Percentiles rank a stretch among this genome's conserved stretches.
Evolutionary conservation across 2,888 invertebrate species (phyloP).

Genomic region (Seira ritae): DNA sequence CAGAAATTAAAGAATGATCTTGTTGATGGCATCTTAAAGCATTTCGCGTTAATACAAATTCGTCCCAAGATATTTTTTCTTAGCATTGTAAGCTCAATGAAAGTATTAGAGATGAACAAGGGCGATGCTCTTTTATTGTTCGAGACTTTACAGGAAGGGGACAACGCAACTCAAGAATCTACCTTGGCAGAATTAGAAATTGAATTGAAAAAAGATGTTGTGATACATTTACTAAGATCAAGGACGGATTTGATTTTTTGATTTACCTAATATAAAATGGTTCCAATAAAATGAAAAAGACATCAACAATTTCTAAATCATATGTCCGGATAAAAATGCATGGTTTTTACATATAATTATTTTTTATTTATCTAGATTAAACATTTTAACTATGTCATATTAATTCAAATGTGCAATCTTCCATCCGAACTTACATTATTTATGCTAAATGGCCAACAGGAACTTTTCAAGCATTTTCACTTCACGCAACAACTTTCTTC

Average conservation of each 20-base stretch:
- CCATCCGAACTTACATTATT: too few species aligned
- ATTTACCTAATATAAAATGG: neutral
- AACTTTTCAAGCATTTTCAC: too few species aligned
- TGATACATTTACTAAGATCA: constrained; percentile 33
- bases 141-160: constrained; percentile 63
- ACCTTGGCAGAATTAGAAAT: constrained; percentile 66
- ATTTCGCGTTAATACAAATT: constrained; percentile 59
- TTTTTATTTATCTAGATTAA: too few species aligned
- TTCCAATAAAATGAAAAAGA: too few species aligned
- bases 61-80: constrained; percentile 64
- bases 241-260: constrained; percentile 49
- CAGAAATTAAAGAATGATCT: constrained; percentile 64
- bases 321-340: neutral
- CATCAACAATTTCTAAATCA: neutral
- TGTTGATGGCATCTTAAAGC: constrained; percentile 66
- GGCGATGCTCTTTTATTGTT: constrained; percentile 66
- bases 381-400: neutral
- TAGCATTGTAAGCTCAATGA: constrained; percentile 64
- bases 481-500: too few species aligned
- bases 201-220: constrained; percentile 42
- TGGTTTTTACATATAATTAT: too few species aligned
- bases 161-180: constrained; percentile 64
- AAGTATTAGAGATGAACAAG: constrained; percentile 64
- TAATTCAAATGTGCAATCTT: neutral
- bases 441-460: too few species aligned